Conservation (phyloP, 2,888 invertebrate species). For the Lepidocyrtoides sp. region DNA sequence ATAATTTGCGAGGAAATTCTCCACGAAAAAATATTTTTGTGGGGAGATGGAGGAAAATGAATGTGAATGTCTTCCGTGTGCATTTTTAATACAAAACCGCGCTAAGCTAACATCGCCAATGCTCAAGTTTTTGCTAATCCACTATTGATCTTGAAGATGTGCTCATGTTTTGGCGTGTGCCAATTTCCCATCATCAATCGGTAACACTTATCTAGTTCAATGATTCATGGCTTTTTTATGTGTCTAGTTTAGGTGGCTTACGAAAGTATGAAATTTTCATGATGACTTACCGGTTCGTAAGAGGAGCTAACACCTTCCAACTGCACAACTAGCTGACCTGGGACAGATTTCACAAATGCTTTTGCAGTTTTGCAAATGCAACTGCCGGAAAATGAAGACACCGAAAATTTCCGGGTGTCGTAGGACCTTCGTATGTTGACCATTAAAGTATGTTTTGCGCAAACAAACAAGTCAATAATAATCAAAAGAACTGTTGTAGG, state of each 20-base stretch:
- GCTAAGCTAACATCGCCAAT: too few relatives aligned
- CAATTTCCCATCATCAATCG: too few relatives aligned
- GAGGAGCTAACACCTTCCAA: constrained; percentile 78
- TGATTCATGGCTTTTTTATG: too few relatives aligned
- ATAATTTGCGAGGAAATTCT: background rate
- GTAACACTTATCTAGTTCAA: too few relatives aligned
- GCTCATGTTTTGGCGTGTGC: too few relatives aligned
- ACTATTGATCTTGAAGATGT: too few relatives aligned
- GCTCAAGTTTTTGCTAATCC: too few relatives aligned
- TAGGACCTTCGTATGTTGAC: constrained; percentile 81
- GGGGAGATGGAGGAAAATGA: background rate
- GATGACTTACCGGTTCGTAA: constrained; percentile 81
- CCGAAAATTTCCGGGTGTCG: constrained; percentile 81
- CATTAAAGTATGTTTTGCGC: constrained; percentile 80
- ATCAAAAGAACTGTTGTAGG: background rate
- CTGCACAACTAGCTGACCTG: constrained; percentile 73
- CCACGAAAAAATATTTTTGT: background rate
- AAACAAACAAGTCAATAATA: constrained; percentile 21
- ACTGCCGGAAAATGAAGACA: constrained; percentile 76
- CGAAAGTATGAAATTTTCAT: too few relatives aligned
- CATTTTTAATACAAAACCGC: background rate
- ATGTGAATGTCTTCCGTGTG: background rate
- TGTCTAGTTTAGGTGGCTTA: background rate
- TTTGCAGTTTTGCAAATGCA: constrained; percentile 71
- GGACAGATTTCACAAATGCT: constrained; percentile 77